These are phyloP conservation scores for Pachyramphus minor DNA, from an alignment of 2,113 vertebrate genomes.

Conservation along the genomic window DNA sequence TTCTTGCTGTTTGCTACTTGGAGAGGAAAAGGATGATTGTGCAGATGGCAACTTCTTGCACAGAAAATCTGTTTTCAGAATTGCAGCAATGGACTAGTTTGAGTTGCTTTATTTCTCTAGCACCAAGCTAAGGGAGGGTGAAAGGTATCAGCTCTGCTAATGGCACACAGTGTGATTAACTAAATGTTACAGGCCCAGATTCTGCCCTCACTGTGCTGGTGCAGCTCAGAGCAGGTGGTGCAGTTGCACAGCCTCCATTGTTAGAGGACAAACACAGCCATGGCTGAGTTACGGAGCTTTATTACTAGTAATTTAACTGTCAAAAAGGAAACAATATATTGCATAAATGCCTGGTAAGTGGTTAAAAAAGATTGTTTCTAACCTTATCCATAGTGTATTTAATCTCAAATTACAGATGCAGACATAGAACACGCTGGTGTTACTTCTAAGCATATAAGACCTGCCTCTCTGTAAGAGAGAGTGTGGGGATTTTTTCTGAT, in stretches of 20 bases:
- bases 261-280: neutral
- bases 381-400: neutral
- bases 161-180: neutral
- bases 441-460: neutral
- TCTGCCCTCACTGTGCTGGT: neutral
- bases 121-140: neutral
- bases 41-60: neutral
- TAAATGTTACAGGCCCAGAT: neutral
- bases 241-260: neutral
- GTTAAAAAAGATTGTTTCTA: neutral
- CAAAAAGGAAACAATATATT: constrained; percentile 6
- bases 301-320: neutral
- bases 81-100: neutral
- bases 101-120: neutral
- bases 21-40: neutral
- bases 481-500: rapidly evolving
- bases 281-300: neutral
- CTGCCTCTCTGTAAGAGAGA: neutral
- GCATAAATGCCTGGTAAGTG: neutral
- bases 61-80: neutral
- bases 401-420: neutral
- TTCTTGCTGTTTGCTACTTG: neutral
- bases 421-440: neutral
- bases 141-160: neutral
- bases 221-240: neutral